Conservation (phyloP, 2,888 invertebrate species). For the Andrena hattorfiana region DNA sequence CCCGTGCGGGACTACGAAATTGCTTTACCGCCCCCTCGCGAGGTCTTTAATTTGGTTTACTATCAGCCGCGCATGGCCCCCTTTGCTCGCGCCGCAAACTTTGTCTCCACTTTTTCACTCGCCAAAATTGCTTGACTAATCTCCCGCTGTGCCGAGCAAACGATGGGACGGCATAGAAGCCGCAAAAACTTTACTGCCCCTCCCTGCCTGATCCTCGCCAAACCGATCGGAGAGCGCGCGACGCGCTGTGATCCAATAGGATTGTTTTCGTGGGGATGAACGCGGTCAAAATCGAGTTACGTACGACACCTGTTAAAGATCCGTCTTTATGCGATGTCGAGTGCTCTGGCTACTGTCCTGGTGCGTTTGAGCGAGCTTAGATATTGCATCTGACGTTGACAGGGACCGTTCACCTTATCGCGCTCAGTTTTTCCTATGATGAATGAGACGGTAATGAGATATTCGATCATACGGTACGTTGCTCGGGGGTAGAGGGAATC, state of each 20-base stretch:
- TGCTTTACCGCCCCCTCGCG: slow-evolving; percentile 71
- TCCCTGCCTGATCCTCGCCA: background rate
- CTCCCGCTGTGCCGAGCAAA: slow-evolving; percentile 8
- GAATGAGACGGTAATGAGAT: too few relatives aligned
- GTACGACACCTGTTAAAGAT: background rate
- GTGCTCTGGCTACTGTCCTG: too few relatives aligned
- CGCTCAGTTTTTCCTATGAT: too few relatives aligned
- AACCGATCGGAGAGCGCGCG: background rate
- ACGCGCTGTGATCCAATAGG: background rate
- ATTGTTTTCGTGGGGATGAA: background rate
- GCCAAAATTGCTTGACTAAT: slow-evolving; percentile 55
- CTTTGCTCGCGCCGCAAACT: slow-evolving; percentile 56
- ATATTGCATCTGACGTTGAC: too few relatives aligned
- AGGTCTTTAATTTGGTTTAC: slow-evolving; percentile 74
- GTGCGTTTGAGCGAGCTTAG: too few relatives aligned
- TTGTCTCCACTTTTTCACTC: slow-evolving; percentile 62
- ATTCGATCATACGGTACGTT: too few relatives aligned
- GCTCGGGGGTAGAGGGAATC: too few relatives aligned
- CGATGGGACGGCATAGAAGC: background rate
- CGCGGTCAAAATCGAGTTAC: background rate
- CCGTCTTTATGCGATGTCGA: too few relatives aligned
- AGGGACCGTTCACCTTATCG: too few relatives aligned
- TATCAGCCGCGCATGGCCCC: slow-evolving; percentile 47
- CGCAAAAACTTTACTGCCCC: slow-evolving; percentile 9
- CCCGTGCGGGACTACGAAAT: slow-evolving; percentile 67